These are phyloP conservation scores for Botia almorhae DNA, from an alignment of 2,797 vertebrate genomes.

Conservation along the genomic window DNA sequence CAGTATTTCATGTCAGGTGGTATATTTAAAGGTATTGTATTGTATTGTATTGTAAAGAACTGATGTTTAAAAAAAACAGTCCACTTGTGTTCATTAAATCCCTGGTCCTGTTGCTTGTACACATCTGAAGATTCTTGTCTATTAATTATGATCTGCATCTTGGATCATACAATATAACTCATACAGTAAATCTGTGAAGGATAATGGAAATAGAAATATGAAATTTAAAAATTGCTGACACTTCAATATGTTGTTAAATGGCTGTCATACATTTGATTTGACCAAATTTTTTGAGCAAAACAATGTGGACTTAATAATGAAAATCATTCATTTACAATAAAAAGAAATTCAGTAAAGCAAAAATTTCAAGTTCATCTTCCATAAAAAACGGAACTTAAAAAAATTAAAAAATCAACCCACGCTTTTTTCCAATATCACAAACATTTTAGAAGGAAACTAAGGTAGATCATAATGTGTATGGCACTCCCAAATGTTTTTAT, in stretches of 20 bases:
- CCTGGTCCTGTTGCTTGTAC: conserved; percentile 57
- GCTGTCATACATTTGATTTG: background rate
- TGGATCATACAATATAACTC: conserved; percentile 8
- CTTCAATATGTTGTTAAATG: background rate
- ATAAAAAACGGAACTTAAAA: conserved; percentile 31
- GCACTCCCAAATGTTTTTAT: conserved; percentile 38
- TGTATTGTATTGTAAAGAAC: conserved; percentile 71
- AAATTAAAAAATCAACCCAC: conserved; percentile 16
- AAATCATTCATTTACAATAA: conserved; percentile 5
- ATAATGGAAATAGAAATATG: conserved; percentile 10
- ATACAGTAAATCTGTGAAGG: conserved; percentile 21
- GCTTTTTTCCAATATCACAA: conserved; percentile 11
- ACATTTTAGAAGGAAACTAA: conserved; percentile 23
- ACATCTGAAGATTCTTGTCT: background rate
- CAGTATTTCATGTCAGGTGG: conserved; percentile 74
- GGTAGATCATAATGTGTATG: conserved; percentile 32
- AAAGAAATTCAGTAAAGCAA: conserved; percentile 13
- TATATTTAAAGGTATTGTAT: conserved; percentile 74
- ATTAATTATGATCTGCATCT: conserved; percentile 11
- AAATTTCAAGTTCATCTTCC: conserved; percentile 23
- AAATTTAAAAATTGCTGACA: conserved; percentile 5
- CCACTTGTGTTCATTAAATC: conserved; percentile 16
- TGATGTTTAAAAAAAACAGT: conserved; percentile 62
- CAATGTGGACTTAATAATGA: background rate
- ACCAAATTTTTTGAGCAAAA: conserved; percentile 30